Evolutionary conservation across 1,140 invertebrate genomes (phyloP).

Genomic region (Oedothorax gibbosus): DNA sequence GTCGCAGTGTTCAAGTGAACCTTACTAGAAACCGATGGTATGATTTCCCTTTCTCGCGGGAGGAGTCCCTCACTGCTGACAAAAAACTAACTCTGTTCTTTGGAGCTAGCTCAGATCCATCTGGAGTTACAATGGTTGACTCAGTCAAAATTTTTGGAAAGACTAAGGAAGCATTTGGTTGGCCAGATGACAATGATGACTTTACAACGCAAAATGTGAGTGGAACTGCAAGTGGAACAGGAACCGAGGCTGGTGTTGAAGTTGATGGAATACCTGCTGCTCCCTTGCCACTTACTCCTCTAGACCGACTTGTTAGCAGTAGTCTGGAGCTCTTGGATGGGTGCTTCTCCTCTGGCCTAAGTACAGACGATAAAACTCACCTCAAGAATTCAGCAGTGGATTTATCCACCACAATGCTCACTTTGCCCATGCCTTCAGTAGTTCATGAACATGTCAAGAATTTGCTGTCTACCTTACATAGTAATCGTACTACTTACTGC

Average conservation of each 20-base stretch:
- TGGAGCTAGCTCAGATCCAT: constrained; percentile 86
- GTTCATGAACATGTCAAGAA: constrained; percentile 71
- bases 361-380: constrained; percentile 56
- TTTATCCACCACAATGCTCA: constrained; percentile 82
- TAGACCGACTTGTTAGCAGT: constrained; percentile 72
- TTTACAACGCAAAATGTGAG: constrained; percentile 70
- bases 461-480: constrained; percentile 83
- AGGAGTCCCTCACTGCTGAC: constrained; percentile 93
- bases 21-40: constrained; percentile 89
- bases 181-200: constrained; percentile 96
- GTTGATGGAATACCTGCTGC: constrained; percentile 58
- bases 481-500: constrained; percentile 80
- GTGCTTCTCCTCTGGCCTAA: constrained; percentile 71
- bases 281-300: constrained; percentile 67
- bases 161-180: constrained; percentile 95
- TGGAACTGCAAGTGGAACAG: constrained; percentile 25
- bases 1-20: constrained; percentile 80
- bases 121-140: constrained; percentile 91
- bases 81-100: constrained; percentile 89
- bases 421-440: constrained; percentile 82
- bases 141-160: constrained; percentile 94
- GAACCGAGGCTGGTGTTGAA: constrained; percentile 57
- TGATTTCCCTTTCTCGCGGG: constrained; percentile 92
- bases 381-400: constrained; percentile 75
- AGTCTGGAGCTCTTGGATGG: constrained; percentile 82